These are phyloP conservation scores for Microctonus aethiopoides DNA, from an alignment of 2,888 invertebrate genomes.

Conservation along the genomic window DNA sequence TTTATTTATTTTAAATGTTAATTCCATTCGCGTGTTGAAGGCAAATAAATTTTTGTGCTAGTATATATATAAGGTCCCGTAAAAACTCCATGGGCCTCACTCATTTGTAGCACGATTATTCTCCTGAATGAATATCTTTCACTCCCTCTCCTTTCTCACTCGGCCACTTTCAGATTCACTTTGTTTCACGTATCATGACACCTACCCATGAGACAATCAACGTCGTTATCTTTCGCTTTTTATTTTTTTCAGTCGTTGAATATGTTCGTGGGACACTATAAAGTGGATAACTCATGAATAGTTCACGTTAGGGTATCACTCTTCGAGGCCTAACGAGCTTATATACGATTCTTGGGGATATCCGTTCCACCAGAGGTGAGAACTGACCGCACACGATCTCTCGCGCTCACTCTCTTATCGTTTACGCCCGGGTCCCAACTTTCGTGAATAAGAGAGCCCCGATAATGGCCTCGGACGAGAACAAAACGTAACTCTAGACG, in stretches of 20 bases:
- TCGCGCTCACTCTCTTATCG: conserved; percentile 24
- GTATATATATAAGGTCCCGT: neutral
- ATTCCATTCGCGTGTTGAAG: conserved; percentile 17
- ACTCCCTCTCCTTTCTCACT: too few species aligned
- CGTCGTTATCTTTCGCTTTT: neutral
- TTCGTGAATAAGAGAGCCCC: conserved; percentile 34
- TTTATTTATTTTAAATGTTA: conserved; percentile 19
- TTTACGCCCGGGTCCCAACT: conserved; percentile 28
- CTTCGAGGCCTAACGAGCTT: conserved; percentile 20
- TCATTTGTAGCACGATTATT: neutral
- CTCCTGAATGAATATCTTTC: conserved; percentile 4
- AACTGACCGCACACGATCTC: conserved; percentile 34
- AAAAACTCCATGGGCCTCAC: conserved; percentile 10
- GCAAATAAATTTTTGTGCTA: conserved; percentile 6
- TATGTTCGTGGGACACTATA: conserved; percentile 10
- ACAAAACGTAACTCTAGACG: conserved; percentile 63
- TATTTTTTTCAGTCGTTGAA: neutral
- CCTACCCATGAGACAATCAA: conserved; percentile 5
- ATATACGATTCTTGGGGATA: conserved; percentile 9
- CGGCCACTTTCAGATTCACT: neutral
- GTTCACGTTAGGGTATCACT: conserved; percentile 20
- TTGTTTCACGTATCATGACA: neutral
- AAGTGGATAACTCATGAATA: conserved; percentile 19
- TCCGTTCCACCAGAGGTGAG: conserved; percentile 14
- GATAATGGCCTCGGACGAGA: conserved; percentile 26